These are phyloP conservation scores for Psittacara wagleri DNA, from an alignment of 2,113 vertebrate species.

Conservation along the genomic window DNA sequence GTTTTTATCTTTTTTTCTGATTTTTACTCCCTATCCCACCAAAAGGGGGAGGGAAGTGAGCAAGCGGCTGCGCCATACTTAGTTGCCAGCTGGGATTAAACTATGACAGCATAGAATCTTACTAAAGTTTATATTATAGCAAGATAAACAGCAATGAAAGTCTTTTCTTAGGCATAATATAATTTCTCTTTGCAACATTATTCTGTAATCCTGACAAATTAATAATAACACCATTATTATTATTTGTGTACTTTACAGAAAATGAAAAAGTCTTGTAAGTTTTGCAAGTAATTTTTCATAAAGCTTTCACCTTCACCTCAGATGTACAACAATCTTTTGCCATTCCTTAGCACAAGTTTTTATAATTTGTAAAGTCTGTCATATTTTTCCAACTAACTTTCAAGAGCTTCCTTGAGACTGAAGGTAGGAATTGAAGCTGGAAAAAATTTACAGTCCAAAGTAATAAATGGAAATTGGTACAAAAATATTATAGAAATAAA, in stretches of 20 bases:
- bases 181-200: neutral
- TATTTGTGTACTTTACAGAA: neutral
- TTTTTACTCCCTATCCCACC: neutral
- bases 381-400: neutral
- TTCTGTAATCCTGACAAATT: neutral
- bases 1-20: neutral
- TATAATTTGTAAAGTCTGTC: neutral
- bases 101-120: neutral
- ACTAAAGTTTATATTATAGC: neutral
- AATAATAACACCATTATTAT: neutral
- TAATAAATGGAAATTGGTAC: neutral
- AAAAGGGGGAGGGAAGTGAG: neutral
- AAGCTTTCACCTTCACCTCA: neutral
- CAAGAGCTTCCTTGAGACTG: neutral
- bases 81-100: neutral
- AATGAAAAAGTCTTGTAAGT: neutral
- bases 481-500: neutral
- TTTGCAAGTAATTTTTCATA: neutral
- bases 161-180: neutral
- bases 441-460: neutral
- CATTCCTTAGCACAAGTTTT: neutral
- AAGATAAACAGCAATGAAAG: neutral
- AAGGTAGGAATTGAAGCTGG: neutral
- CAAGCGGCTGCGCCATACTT: neutral
- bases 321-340: neutral